Conservation (phyloP, 2,797 vertebrate genomes). For the Tamandua tetradactyla region DNA sequence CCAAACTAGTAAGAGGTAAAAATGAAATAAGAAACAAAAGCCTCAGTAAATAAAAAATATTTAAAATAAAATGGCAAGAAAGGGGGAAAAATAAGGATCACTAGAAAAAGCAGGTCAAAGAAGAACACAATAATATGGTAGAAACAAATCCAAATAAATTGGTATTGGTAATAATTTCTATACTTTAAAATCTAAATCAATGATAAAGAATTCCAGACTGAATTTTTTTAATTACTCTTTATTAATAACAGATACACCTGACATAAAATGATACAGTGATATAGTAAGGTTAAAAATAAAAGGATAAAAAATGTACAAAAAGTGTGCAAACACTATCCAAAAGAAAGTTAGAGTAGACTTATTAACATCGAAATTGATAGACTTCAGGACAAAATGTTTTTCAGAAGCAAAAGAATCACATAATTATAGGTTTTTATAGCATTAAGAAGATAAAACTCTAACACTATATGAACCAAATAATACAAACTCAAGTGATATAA, state of each 20-base stretch:
- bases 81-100: background rate
- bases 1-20: background rate
- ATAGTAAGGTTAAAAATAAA: background rate
- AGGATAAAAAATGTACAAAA: background rate
- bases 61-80: background rate
- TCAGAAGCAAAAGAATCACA: background rate
- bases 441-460: background rate
- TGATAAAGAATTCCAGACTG: background rate
- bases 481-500: background rate
- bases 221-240: background rate
- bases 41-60: background rate
- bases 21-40: background rate
- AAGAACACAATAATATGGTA: background rate
- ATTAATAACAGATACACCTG: background rate
- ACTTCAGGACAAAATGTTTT: background rate
- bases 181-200: background rate
- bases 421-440: background rate
- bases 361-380: background rate
- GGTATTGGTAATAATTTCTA: background rate
- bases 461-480: background rate
- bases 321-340: background rate
- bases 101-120: background rate
- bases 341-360: background rate
- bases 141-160: background rate
- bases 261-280: background rate